A percentile compares a stretch with the other conserved stretches of the same genome.
These are phyloP conservation scores for Orius insidiosus DNA, from an alignment of 1,140 invertebrate species.

Conservation along the genomic window DNA sequence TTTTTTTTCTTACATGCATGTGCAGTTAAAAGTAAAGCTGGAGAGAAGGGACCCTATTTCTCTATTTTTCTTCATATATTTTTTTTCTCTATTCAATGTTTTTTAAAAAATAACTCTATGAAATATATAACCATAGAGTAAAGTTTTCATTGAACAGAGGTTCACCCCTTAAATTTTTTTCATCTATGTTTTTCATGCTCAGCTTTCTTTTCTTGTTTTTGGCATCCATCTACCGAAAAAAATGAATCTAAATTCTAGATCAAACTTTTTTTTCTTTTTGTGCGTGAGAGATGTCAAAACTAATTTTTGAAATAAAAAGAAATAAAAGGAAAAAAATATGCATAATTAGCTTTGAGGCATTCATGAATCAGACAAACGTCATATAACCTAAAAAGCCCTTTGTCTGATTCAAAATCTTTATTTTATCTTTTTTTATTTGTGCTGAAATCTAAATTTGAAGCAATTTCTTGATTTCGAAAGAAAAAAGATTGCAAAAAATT, in stretches of 20 bases:
- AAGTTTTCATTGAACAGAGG: background rate
- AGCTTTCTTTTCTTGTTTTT: background rate
- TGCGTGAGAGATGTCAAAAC: background rate
- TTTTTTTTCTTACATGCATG: slow-evolving; percentile 13
- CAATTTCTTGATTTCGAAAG: background rate
- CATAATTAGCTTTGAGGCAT: no score
- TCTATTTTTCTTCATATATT: no score
- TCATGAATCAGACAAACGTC: no score
- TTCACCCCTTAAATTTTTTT: no score
- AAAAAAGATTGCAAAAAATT: slow-evolving; percentile 15
- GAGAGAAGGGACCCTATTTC: background rate
- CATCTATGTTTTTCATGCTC: no score
- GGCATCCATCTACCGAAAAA: no score
- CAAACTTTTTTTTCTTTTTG: no score
- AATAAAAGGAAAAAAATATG: background rate
- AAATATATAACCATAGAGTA: background rate
- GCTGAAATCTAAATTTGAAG: no score
- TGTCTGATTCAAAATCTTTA: no score
- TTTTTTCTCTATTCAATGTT: background rate
- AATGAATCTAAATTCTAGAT: no score
- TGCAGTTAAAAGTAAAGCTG: slow-evolving; percentile 14
- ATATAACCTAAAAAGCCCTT: no score
- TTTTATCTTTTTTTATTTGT: no score
- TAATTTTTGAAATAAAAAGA: background rate
- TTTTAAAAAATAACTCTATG: background rate